Conservation (phyloP, 2,797 vertebrate species). For the Eurystomus glaucurus region DNA sequence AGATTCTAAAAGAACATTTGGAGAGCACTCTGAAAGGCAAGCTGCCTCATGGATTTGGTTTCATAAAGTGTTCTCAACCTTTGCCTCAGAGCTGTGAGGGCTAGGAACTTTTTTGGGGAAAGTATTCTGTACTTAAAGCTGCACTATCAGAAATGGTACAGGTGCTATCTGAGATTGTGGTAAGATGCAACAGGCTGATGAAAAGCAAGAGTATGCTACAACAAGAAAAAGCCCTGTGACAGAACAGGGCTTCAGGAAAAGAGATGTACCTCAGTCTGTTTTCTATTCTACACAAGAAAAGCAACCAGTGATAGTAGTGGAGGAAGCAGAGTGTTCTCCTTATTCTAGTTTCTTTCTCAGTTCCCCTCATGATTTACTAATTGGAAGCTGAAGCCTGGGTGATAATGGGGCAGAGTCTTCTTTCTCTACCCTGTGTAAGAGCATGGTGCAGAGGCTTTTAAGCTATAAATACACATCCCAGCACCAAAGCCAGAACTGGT, state of each 20-base stretch:
- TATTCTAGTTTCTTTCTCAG: constrained; percentile 55
- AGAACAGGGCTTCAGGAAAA: neutral
- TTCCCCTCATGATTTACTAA: constrained; percentile 25
- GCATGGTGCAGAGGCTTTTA: neutral
- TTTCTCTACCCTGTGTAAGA: neutral
- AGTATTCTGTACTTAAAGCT: neutral
- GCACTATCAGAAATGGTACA: neutral
- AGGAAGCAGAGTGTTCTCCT: constrained; percentile 54
- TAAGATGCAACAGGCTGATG: neutral
- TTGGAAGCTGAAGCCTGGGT: constrained; percentile 3
- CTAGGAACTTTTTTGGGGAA: neutral
- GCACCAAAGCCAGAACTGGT: neutral
- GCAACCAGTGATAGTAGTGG: neutral
- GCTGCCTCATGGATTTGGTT: neutral
- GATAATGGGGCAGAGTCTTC: neutral
- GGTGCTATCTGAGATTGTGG: neutral
- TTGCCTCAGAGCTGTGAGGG: neutral
- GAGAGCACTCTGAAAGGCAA: neutral
- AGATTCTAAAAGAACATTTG: neutral
- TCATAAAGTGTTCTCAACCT: neutral
- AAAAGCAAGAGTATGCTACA: neutral
- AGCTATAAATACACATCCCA: neutral
- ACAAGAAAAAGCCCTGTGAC: neutral
- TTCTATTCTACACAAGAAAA: neutral
- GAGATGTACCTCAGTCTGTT: neutral